A percentile compares a stretch with the other conserved stretches of the same genome.
phyloP scores from a whole-genome alignment of 2,797 vertebrate species.

The Lagocephalus sceleratus region DNA sequence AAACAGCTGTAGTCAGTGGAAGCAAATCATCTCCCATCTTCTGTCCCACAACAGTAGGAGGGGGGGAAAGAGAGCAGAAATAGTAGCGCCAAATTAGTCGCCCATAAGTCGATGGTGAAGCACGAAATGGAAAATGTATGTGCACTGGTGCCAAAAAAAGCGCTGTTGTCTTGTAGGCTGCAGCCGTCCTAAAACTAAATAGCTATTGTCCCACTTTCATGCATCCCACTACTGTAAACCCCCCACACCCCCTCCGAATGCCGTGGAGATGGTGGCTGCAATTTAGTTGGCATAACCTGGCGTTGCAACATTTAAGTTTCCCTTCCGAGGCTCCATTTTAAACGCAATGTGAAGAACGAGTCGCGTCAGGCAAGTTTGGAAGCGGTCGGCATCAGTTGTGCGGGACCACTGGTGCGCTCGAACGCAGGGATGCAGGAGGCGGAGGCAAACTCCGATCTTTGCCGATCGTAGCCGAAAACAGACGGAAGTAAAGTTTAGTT shows the following conservation, averaged over 20 bases:
- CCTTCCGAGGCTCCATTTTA: slow-evolving; percentile 15
- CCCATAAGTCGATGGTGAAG: slow-evolving; percentile 29
- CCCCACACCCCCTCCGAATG: no score
- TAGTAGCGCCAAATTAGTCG: slow-evolving; percentile 18
- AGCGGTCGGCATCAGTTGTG: slow-evolving; percentile 61
- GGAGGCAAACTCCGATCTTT: slow-evolving; percentile 46
- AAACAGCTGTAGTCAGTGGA: slow-evolving; percentile 43
- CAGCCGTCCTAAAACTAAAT: slow-evolving; percentile 63
- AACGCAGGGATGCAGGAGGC: slow-evolving; percentile 48
- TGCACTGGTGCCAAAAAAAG: slow-evolving; percentile 31
- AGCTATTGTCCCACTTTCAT: slow-evolving; percentile 56
- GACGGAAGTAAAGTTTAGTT: slow-evolving; percentile 70
- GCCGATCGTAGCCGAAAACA: slow-evolving; percentile 53
- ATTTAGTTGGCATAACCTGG: slow-evolving; percentile 22
- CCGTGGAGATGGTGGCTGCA: slow-evolving; percentile 18
- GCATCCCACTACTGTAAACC: slow-evolving; percentile 51
- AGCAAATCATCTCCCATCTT: slow-evolving; percentile 42
- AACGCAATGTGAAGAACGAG: slow-evolving; percentile 12
- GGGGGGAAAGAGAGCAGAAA: background rate
- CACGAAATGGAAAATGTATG: slow-evolving; percentile 26
- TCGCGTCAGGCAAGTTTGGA: slow-evolving; percentile 62
- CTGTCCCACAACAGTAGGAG: background rate
- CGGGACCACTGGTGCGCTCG: slow-evolving; percentile 47
- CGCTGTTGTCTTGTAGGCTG: slow-evolving; percentile 47
- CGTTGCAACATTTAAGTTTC: background rate